Base-by-base conservation (phyloP, 2,888 invertebrate genomes). In the Prosopocoilus inquinatus region DNA sequence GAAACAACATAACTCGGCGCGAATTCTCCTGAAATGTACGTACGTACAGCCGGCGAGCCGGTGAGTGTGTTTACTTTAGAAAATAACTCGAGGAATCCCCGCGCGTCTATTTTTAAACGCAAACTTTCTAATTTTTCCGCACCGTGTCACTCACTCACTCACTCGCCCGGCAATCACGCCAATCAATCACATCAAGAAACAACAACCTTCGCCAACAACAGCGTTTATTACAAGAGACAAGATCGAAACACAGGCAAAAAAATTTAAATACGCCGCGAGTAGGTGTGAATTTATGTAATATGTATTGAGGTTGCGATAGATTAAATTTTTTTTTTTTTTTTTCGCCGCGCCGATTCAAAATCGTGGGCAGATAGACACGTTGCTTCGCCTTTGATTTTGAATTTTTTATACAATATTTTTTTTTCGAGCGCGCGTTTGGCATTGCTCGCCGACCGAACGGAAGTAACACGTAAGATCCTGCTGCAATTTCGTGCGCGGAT, bases 241-340 rank as follows among this genome's bases (percentile, higher is more conserved):
- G 9, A 41, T 13, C 12, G 15, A 11, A 11, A 15, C 16, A 41
- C 16, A 41, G 2, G 1, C 15, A 41, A 15, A 13, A 11, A 41
- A 1, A 15, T 41, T 41, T 13, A 41, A 38, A 15, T 15, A 7
- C 13, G 13, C 13, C 41, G 41, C 16, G 32, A 34, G 54, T 54
- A 54, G 54, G 54, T 49, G 48, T 54, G 49, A 49, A 54, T 50
- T 53, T 53, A 54, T 54, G 45, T 45, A 49, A 54, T 54, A 54
- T 54, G 54, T 54, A 54, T 54, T 54, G 48, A 54, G 54, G 54
- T 54, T 54, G 47, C 49, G 15, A 41, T 16, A 36, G 47, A 43
- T 43, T 48, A 34, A 28, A 20, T 46, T 46, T 46, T 13, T 45
- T 13, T 20, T 20, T 11, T 15, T 16, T 11, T 16, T 47, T 46